Evolutionary conservation across 2,113 vertebrate species (phyloP).

Genomic region (Clarias macrocephalus): DNA sequence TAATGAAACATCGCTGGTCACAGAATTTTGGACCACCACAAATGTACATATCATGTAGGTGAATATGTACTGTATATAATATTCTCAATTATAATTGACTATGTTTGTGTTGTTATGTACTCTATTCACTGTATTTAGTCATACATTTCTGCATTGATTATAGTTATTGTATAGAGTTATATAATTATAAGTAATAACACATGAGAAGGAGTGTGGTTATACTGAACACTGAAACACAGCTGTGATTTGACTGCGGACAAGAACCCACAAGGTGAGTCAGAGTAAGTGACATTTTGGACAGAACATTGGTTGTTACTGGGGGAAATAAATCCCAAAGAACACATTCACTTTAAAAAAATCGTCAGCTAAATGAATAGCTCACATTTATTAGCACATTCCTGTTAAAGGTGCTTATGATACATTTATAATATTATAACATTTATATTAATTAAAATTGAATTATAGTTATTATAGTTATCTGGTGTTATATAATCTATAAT

Average conservation of each 20-base stretch:
- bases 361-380: not conserved
- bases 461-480: not conserved
- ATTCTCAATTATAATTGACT: too few relatives aligned
- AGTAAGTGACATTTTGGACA: not conserved
- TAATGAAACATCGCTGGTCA: not conserved
- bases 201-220: not conserved
- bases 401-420: not conserved
- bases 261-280: not conserved
- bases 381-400: not conserved
- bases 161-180: not conserved
- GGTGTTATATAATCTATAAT: too few relatives aligned
- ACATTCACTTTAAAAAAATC: not conserved
- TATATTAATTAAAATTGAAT: not conserved
- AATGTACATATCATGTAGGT: not conserved
- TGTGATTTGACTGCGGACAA: not conserved
- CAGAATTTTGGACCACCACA: not conserved
- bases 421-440: not conserved
- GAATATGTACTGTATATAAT: not conserved
- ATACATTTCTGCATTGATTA: not conserved
- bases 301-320: not conserved
- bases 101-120: not conserved
- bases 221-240: not conserved
- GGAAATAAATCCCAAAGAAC: not conserved
- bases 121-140: not conserved
- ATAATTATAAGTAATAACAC: not conserved